Evolutionary conservation across 2,888 invertebrate genomes (phyloP).

Genomic region (Idaea biselata): DNA sequence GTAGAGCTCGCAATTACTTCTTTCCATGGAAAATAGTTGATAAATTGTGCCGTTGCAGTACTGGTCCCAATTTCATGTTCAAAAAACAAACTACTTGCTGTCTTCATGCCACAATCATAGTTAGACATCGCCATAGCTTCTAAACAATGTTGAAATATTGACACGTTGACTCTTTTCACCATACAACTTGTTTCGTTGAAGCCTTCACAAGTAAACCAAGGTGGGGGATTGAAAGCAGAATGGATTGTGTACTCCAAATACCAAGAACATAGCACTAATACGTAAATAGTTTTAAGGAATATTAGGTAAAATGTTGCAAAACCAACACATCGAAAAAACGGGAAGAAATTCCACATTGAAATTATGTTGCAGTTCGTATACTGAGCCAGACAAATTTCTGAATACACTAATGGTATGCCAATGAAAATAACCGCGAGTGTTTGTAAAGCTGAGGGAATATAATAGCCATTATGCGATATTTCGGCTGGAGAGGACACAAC

Average conservation of each 20-base stretch:
- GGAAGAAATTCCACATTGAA: conserved; percentile 65
- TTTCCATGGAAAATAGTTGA: conserved; percentile 55
- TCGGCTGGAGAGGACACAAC: conserved; percentile 47
- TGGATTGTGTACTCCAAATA: conserved; percentile 61
- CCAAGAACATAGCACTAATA: conserved; percentile 57
- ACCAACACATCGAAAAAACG: conserved; percentile 58
- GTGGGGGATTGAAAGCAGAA: conserved; percentile 55
- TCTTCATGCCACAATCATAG: conserved; percentile 66
- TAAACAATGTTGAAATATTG: conserved; percentile 66
- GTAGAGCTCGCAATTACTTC: conserved; percentile 36
- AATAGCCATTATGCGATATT: conserved; percentile 58
- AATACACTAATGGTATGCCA: conserved; percentile 66
- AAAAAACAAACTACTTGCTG: conserved; percentile 63
- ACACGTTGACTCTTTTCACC: conserved; percentile 63
- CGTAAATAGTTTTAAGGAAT: conserved; percentile 51
- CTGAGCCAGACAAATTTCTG: conserved; percentile 66
- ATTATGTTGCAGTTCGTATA: conserved; percentile 61
- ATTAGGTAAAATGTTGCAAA: conserved; percentile 53
- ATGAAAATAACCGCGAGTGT: conserved; percentile 49
- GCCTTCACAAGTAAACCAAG: conserved; percentile 64
- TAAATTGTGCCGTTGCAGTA: conserved; percentile 37
- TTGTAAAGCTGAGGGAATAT: conserved; percentile 45
- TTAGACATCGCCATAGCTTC: conserved; percentile 57
- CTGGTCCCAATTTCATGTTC: conserved; percentile 58
- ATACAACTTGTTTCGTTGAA: conserved; percentile 55